These are phyloP conservation scores for Augochlora pura DNA, from an alignment of 1,140 invertebrate species.

Conservation along the genomic window DNA sequence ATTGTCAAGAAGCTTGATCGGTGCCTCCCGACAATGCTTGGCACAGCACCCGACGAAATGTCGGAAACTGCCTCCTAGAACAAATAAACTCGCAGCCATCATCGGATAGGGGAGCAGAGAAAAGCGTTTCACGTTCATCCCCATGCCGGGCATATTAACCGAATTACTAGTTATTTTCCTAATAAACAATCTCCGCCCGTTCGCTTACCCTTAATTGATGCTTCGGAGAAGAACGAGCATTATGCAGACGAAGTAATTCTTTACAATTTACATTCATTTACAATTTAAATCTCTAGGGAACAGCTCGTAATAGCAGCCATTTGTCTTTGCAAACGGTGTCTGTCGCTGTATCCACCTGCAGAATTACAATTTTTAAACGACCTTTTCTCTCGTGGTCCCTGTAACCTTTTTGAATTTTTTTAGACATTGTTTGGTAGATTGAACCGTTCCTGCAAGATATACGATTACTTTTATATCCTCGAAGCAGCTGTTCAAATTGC, in stretches of 20 bases:
- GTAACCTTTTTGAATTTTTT: too few relatives aligned
- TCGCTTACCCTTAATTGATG: not conserved
- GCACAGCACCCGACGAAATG: constrained; percentile 1
- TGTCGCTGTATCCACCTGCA: too few relatives aligned
- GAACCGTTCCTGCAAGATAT: too few relatives aligned
- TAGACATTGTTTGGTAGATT: too few relatives aligned
- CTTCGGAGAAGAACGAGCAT: too few relatives aligned
- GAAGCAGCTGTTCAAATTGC: too few relatives aligned
- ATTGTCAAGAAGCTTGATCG: constrained; percentile 2
- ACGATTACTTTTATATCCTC: too few relatives aligned
- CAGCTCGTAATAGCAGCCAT: too few relatives aligned
- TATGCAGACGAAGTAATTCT: not conserved
- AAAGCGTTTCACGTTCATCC: not conserved
- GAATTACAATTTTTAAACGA: not conserved
- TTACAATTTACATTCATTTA: not conserved
- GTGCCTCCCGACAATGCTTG: constrained; percentile 11
- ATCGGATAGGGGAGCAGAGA: not conserved
- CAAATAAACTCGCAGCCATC: constrained; percentile 26
- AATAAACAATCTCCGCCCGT: too few relatives aligned
- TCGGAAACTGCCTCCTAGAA: not conserved
- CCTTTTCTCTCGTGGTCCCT: too few relatives aligned
- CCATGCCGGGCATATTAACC: not conserved
- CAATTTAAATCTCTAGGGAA: not conserved
- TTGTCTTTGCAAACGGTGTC: not conserved
- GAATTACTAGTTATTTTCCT: not conserved